Percentiles rank a stretch among this genome's conserved stretches.
Conservation (phyloP, 2,113 vertebrate species). For the Semicossyphus pulcher region DNA sequence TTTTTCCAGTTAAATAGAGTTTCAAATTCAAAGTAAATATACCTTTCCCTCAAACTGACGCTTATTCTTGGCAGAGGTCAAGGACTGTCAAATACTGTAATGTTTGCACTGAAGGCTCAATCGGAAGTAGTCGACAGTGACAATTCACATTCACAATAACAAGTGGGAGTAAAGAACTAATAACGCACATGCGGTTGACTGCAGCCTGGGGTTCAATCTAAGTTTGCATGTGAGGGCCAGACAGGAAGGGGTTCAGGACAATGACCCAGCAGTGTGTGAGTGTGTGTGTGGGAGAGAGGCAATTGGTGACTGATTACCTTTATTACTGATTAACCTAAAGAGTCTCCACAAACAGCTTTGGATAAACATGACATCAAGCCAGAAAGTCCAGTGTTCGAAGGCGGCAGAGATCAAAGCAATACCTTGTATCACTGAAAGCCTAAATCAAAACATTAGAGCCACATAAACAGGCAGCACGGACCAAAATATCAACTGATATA, state of each 20-base stretch:
- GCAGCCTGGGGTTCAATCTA: not conserved
- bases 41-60: not conserved
- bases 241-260: conserved; percentile 16
- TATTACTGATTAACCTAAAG: conserved; percentile 71
- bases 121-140: conserved; percentile 29
- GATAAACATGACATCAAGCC: conserved; percentile 45
- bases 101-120: not conserved
- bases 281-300: conserved; percentile 28
- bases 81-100: not conserved
- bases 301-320: conserved; percentile 51
- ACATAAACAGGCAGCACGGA: not conserved
- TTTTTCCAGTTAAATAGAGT: not conserved
- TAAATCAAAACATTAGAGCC: not conserved
- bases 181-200: not conserved
- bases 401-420: not conserved
- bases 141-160: conserved; percentile 35
- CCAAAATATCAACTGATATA: not conserved
- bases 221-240: conserved; percentile 22
- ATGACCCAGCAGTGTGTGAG: conserved; percentile 27
- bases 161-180: conserved; percentile 18
- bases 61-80: not conserved
- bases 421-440: not conserved
- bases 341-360: conserved; percentile 44
- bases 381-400: not conserved
- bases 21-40: conserved; percentile 9